Evolutionary conservation across 2,113 vertebrate species (phyloP), one percentile per base, ranked within the genome.

Genomic region (Halcyon senegalensis): DNA sequence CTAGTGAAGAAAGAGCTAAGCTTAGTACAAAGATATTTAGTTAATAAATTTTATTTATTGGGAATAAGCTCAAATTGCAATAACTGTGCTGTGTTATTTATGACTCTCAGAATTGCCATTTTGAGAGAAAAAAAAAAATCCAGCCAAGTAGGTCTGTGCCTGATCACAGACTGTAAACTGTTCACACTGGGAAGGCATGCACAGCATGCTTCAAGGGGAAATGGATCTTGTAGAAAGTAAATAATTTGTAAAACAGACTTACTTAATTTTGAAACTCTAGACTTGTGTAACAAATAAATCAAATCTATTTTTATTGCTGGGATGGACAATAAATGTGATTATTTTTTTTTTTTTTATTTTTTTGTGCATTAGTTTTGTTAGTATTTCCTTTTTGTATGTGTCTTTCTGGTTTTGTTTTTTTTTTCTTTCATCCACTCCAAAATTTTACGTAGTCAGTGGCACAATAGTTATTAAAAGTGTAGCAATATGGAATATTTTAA

Each of bases 1-100:
- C 53, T 85, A 53, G 14, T 60, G 70, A 83, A 77, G 53, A 95
- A 84, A 53, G 53, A 92, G 46, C 72, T 64, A 83, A 93, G 59
- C 30, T 77, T n/a, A 46, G 39, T 11, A 63, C 64, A 94, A 95
- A 95, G 48, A 58, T 55, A 59, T 78, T 90, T 94, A 89, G 73
- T 82, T 90, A 94, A 87, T 96, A 85, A 44, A 93, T 91, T 91
- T 97, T 94, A 90, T 97, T 97, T 96, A 87, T 97, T 93, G 59
- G 72, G 87, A 96, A 90, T 84, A 95, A 89, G 67, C 70, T 87
- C 30, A 46, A 95, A 93, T 91, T 81, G 64, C 97, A 98, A 94
- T 97, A 97, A 97, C 97, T 82, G 85, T 96, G 91, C 88, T 96
- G 44, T 66, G 77, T 97, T 96, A 97, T 97, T 97, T 98, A 96